Evolutionary conservation across 2,113 vertebrate genomes (phyloP), one percentile per base, ranked within the genome.

Genomic region (Eurystomus gularis): DNA sequence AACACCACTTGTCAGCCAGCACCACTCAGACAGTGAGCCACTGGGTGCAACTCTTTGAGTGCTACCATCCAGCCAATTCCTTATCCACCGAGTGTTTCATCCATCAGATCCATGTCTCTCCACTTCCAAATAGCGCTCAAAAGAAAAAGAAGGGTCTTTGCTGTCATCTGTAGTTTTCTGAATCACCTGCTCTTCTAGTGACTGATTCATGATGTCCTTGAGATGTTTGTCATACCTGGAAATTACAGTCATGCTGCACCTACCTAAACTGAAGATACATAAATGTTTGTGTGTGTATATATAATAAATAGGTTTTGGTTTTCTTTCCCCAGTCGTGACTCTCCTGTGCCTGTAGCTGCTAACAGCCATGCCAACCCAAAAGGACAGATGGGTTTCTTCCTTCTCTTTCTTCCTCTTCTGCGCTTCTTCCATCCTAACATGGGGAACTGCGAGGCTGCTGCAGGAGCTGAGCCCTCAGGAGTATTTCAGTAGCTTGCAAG

Each of bases 401-500:
- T 87, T 92, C 52, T 19, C 44, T 64, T 64, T 96, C 83, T 73
- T 97, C 54, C 60, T 96, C 39, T 72, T 91, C 73, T 95, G 82
- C 35, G 60, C 26, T 76, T 92, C 20, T 52, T 96, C 24, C 69
- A 25, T 96, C 52, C 91, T 57, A 8, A 3, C 1, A 0, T 0
- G 2, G 44, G 93, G 39, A 51, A 42, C 51, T 0, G 12, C 6
- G 1, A 64, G 35, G 33, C 72, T 81, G 80, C 88, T 81, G 60
- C 94, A 76, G 83, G 95, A 96, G 81, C 44, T 11, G 5, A 94
- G 91, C 48, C 95, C 91, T 10, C 95, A 89, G 73, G 77, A 68
- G 23, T 97, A 96, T 81, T 96, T 97, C 77, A n/a, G 91, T 4
- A 48, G 26, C 28, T 21, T 96, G 65, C 86, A 96, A 69, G 65